A percentile compares a stretch with the other conserved stretches of the same genome.
Evolutionary conservation across 2,797 vertebrate species (phyloP).

Genomic region (Parauchenoglanis punctatus): DNA sequence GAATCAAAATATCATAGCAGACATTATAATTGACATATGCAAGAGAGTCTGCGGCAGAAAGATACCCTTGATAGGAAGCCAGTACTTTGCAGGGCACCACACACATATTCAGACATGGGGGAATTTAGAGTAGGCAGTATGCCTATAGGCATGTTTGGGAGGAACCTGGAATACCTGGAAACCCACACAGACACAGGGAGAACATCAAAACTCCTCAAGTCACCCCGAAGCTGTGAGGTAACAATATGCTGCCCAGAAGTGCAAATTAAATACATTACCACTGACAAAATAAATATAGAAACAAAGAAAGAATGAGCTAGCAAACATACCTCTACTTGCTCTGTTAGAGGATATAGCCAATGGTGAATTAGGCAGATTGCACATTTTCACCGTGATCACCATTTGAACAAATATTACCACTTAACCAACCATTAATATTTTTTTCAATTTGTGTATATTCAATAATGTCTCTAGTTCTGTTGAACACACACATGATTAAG

Average conservation of each 20-base stretch:
- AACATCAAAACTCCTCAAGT: background rate
- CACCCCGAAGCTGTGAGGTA: background rate
- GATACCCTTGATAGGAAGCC: background rate
- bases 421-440: background rate
- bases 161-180: background rate
- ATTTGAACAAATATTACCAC: background rate
- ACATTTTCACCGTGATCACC: background rate
- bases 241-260: background rate
- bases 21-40: background rate
- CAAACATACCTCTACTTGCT: background rate
- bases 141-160: background rate
- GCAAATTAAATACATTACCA: background rate
- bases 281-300: background rate
- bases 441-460: background rate
- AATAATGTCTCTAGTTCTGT: too few species aligned
- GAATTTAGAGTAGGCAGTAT: background rate
- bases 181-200: background rate
- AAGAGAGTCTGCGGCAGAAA: background rate
- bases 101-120: background rate
- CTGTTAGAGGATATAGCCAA: background rate
- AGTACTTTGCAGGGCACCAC: background rate
- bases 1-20: background rate
- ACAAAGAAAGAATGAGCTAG: background rate
- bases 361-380: background rate
- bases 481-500: background rate